These are phyloP conservation scores for Suricata suricatta DNA, from an alignment of 2,113 vertebrate species.

Conservation along the genomic window DNA sequence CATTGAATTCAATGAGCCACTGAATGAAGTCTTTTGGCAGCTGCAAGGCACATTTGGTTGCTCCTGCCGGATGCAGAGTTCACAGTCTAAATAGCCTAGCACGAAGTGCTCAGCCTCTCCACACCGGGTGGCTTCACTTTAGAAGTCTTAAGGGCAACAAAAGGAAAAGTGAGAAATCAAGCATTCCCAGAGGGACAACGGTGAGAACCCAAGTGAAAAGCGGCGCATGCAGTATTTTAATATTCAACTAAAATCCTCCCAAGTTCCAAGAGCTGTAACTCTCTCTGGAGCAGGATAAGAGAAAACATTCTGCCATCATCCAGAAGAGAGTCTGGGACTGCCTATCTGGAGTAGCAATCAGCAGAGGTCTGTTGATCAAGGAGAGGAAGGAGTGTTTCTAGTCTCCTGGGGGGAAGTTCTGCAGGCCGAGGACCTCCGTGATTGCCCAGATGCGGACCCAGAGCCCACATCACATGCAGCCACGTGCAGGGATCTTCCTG, in stretches of 20 bases:
- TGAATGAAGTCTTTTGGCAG: slow-evolving; percentile 52
- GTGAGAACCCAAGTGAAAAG: background rate
- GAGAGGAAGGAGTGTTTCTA: background rate
- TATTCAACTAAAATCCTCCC: background rate
- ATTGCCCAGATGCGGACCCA: background rate
- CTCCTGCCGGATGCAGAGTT: slow-evolving; percentile 22
- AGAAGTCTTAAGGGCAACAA: background rate
- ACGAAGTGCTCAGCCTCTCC: background rate
- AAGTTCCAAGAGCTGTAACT: background rate
- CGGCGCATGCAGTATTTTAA: background rate
- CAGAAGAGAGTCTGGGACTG: background rate
- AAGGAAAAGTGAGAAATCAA: slow-evolving; percentile 8
- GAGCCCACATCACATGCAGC: background rate
- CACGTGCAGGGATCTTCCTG: background rate
- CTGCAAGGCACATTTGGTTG: slow-evolving; percentile 38
- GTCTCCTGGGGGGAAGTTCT: background rate
- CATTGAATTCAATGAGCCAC: slow-evolving; percentile 55
- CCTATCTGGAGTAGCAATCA: background rate
- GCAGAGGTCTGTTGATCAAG: background rate
- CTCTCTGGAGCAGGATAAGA: background rate
- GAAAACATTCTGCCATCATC: background rate
- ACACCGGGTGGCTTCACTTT: background rate
- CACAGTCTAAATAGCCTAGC: slow-evolving; percentile 8
- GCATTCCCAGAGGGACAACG: background rate
- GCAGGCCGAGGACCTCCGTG: background rate